A percentile compares a stretch with the other conserved stretches of the same genome.
These are phyloP conservation scores for Melanotaenia duboulayi DNA, from an alignment of 2,113 vertebrate genomes.

Conservation along the genomic window DNA sequence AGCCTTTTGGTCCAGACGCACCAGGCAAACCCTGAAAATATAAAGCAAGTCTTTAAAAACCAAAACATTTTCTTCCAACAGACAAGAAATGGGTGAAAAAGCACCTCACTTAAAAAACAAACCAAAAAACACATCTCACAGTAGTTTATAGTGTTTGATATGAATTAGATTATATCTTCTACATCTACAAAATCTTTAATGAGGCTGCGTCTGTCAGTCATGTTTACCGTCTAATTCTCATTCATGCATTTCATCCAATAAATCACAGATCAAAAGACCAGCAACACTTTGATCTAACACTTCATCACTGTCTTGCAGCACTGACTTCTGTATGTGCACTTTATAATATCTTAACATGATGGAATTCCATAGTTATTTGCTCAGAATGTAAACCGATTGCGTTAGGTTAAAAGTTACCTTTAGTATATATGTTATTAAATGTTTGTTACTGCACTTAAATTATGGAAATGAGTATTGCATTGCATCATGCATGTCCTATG, in stretches of 20 bases:
- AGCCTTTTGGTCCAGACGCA: constrained; percentile 88
- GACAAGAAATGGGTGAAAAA: background rate
- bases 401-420: background rate
- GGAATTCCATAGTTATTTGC: background rate
- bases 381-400: background rate
- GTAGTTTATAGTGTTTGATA: background rate
- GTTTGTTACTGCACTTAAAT: background rate
- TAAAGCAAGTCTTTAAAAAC: background rate
- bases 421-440: background rate
- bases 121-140: no score
- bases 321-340: background rate
- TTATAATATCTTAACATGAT: background rate
- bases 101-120: no score
- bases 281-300: constrained; percentile 2
- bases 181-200: background rate
- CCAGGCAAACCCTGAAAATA: constrained; percentile 91
- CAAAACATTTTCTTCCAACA: background rate
- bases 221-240: constrained; percentile 35
- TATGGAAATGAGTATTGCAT: background rate
- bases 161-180: background rate
- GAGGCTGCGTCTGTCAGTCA: constrained; percentile 11
- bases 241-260: constrained; percentile 29
- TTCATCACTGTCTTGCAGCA: constrained; percentile 16
- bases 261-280: constrained; percentile 38
- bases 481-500: background rate